phyloP scores from a whole-genome alignment of 2,797 vertebrate genomes.

The Sitta carolinensis region DNA sequence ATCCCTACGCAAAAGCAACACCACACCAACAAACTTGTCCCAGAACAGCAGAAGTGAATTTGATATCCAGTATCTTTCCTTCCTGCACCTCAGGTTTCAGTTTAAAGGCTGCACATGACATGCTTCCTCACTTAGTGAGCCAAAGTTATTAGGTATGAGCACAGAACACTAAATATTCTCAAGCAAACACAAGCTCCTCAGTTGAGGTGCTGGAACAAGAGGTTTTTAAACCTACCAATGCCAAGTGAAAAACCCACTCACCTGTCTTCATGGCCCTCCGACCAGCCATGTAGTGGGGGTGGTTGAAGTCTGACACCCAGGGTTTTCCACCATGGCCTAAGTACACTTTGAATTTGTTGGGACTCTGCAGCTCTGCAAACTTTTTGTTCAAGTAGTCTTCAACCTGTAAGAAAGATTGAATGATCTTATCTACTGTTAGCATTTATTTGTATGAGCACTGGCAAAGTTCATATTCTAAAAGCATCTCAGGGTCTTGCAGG shows the following conservation, averaged over 20 bases:
- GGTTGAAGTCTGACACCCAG: conserved; percentile 98
- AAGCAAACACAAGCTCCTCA: background rate
- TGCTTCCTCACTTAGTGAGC: background rate
- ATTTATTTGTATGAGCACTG: background rate
- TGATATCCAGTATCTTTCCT: background rate
- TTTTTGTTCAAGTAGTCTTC: conserved; percentile 81
- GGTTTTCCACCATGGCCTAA: conserved; percentile 92
- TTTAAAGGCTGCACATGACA: background rate
- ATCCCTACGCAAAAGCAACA: background rate
- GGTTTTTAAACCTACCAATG: background rate
- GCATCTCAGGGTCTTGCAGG: background rate
- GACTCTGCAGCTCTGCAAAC: conserved; percentile 86
- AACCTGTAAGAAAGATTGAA: conserved; percentile 76
- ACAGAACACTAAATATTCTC: background rate
- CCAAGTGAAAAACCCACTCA: conserved; percentile 39
- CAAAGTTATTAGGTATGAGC: rapidly evolving
- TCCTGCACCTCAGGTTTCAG: background rate
- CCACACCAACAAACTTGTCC: background rate
- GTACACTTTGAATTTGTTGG: conserved; percentile 88
- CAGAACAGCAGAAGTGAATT: background rate
- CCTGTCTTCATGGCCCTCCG: conserved; percentile 93
- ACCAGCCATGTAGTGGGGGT: conserved; percentile 95
- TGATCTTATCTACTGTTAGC: background rate
- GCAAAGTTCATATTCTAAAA: background rate
- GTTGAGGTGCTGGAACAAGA: background rate